Evolutionary conservation across 2,888 invertebrate genomes (phyloP), one percentile per base, ranked within the genome.

Genomic region (Drosophila trichaetosa): DNA sequence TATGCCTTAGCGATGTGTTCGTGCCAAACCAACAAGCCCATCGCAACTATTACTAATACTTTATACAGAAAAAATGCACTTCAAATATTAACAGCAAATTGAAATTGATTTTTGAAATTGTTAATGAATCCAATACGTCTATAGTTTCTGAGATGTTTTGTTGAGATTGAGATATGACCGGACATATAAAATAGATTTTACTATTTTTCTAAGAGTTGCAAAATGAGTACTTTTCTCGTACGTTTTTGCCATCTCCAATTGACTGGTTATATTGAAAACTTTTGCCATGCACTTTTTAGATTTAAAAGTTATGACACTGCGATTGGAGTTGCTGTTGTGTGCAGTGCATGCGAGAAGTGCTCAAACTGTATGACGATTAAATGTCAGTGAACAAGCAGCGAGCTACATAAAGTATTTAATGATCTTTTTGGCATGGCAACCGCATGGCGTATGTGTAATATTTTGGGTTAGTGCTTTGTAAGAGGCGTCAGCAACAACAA

Each of bases 371-470:
- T 75, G 73, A 65, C 69, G 73, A 67, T 42, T 52, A 66, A 53
- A 57, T 77, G 65, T 67, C 75, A 66, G 46, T 38, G 40, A 56
- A 58, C 64, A 64, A 8, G 52, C 27, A 27, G 51, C 36, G 8
- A 61, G 56, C 53, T 49, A 36, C 57, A 59, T 62, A 59, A 76
- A 66, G n/a, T 60, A 42, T 67, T 57, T 58, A 46, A 65, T 67
- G 66, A 73, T 69, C 73, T 69, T 36, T 54, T 56, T 48, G 21
- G 24, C 49, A 29, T 49, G 49, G 62, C 46, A 48, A 63, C 49
- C 33, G 59, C 69, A 59, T 72, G 83, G 68, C 74, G 80, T 73
- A 76, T 82, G 81, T 73, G 81, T 76, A 71, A 76, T 81, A 71
- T 80, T 82, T 71, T 71, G 62, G 66, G 73, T 69, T 82, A 73